A percentile compares a stretch with the other conserved stretches of the same genome.
Conservation (phyloP, 2,113 vertebrate genomes). For the Nanorana parkeri region DNA sequence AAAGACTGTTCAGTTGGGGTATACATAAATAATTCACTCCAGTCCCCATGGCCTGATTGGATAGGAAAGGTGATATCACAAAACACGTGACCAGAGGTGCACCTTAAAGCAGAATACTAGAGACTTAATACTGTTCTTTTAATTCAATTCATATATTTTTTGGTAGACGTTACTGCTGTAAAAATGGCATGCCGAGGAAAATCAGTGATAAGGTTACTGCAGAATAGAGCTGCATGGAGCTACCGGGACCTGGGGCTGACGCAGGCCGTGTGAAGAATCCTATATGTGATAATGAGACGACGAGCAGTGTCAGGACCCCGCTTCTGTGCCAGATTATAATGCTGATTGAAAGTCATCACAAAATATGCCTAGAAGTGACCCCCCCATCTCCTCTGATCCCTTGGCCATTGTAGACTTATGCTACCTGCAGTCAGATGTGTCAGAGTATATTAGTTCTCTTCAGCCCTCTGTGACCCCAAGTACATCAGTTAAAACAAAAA, state of each 20-base stretch:
- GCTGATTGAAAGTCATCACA: slow-evolving; percentile 27
- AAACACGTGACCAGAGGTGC: too few relatives aligned
- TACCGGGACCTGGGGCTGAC: neutral
- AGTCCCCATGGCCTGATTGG: too few relatives aligned
- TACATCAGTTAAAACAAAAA: slow-evolving; percentile 11
- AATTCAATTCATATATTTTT: too few relatives aligned
- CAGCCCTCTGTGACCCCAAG: slow-evolving; percentile 5
- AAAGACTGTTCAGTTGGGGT: too few relatives aligned
- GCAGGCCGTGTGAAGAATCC: neutral
- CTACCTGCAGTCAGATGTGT: slow-evolving; percentile 4
- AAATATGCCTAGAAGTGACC: slow-evolving; percentile 34
- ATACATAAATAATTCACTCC: too few relatives aligned
- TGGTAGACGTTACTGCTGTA: too few relatives aligned
- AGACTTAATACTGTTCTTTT: too few relatives aligned
- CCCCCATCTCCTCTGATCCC: slow-evolving; percentile 10
- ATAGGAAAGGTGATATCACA: too few relatives aligned
- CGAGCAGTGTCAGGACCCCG: slow-evolving; percentile 16
- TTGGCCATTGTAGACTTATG: slow-evolving; percentile 30
- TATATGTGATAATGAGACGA: neutral
- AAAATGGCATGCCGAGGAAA: neutral
- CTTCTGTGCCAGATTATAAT: slow-evolving; percentile 20
- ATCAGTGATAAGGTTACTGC: neutral
- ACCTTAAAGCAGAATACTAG: too few relatives aligned
- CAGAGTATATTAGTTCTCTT: slow-evolving; percentile 16
- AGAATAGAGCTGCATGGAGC: slow-evolving; percentile 5